Evolutionary conservation across 2,797 vertebrate genomes (phyloP), one percentile per base, ranked within the genome.

Genomic region (Scyliorhinus canicula): DNA sequence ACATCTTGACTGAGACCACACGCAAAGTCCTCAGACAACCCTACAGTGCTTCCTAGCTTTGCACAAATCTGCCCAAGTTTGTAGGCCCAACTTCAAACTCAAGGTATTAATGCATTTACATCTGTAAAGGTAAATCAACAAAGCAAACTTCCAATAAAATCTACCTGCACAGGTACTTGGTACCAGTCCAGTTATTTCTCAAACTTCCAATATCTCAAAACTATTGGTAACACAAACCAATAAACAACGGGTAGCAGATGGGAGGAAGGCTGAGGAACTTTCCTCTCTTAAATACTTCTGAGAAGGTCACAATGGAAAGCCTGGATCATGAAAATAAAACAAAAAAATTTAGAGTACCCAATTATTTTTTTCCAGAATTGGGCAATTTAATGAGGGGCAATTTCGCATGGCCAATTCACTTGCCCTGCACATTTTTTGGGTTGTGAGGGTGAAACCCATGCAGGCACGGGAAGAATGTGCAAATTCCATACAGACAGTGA

Each of bases 81-180:
- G 12, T 44, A 79, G 77, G n/a, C 44, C 16, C 77, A 79, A 16
- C 77, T 57, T 88, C 88, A 63, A 60, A 91, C n/a, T 91, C 12
- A 55, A 63, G 63, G 11, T 21, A 24, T 57, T 40, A n/a, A n/a
- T 90, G 85, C 52, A 88, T 50, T 88, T 55, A 6, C 57, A 90
- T 90, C 16, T 63, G 57, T 90, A 90, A 90, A 90, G 35, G 55
- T 28, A 8, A 90, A 60, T 60, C 86, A 40, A 90, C 35, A 60
- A 91, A 91, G 57, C 21, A 91, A 91, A 91, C n/a, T 63, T 91
- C 35, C 6, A 63, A 63, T 63, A 63, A 91, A 91, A 63, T 91
- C 19, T 40, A 40, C 21, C 55, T 63, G 5, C 86, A 60, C 7
- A 21, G 35, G 57, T 55, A n/a, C 86, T 40, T 60, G 55, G 88